phyloP scores from a whole-genome alignment of 2,888 invertebrate genomes.

The Caenorhabditis uteleia region DNA sequence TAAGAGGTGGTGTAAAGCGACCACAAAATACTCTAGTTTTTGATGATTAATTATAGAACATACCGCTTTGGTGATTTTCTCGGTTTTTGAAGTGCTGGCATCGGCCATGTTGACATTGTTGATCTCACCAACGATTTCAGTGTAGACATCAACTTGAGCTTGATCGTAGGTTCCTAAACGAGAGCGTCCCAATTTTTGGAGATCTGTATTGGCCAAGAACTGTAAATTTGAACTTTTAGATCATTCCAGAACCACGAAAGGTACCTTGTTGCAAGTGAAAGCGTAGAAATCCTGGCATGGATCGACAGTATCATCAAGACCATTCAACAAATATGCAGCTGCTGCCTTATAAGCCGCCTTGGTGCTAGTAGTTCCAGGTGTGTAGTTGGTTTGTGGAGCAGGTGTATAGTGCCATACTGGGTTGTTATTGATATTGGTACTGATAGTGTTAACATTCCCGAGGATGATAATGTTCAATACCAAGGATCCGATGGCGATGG shows the following conservation, averaged over 20 bases:
- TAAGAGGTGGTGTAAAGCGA: too few relatives aligned
- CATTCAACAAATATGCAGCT: conserved; percentile 46
- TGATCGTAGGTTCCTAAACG: conserved; percentile 61
- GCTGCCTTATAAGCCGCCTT: conserved; percentile 19
- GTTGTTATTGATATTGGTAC: conserved; percentile 28
- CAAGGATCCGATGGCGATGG: conserved; percentile 50
- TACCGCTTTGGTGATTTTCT: conserved; percentile 52
- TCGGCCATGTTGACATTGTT: conserved; percentile 29
- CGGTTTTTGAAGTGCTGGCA: conserved; percentile 42
- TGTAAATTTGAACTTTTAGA: background rate
- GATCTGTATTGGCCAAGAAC: conserved; percentile 38
- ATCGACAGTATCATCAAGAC: conserved; percentile 57
- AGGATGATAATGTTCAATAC: conserved; percentile 53
- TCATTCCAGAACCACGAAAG: conserved; percentile 7
- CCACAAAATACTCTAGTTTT: too few relatives aligned
- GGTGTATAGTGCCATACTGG: conserved; percentile 31
- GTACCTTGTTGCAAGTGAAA: conserved; percentile 52
- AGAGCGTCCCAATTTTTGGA: conserved; percentile 8
- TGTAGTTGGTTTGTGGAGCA: conserved; percentile 22
- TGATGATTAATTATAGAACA: background rate
- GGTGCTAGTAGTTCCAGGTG: conserved; percentile 16
- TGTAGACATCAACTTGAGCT: conserved; percentile 56
- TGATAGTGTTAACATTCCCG: conserved; percentile 40
- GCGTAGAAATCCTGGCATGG: conserved; percentile 60
- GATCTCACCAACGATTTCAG: conserved; percentile 40